Percentiles rank a stretch among this genome's conserved stretches.
Conservation (phyloP, 2,888 invertebrate genomes). For the Sturmia bella region DNA sequence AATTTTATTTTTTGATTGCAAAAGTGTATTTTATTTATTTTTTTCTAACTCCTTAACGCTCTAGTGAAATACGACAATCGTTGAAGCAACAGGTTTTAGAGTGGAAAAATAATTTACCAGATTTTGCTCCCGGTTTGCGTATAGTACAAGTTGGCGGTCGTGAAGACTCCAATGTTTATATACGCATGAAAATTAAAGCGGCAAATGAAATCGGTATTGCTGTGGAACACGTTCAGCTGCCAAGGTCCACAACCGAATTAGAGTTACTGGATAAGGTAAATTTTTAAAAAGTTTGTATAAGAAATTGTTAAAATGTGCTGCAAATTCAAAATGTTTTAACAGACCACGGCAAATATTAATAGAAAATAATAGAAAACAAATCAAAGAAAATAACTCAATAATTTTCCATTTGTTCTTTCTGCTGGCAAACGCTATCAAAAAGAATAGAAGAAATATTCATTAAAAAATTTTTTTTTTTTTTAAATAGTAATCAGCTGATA, state of each 20-base stretch:
- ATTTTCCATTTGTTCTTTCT: too few relatives aligned
- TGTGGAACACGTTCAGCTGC: conserved; percentile 90
- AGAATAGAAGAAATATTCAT: too few relatives aligned
- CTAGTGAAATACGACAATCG: conserved; percentile 87
- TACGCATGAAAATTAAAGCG: conserved; percentile 96
- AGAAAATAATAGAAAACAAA: too few relatives aligned
- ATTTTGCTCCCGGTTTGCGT: conserved; percentile 90
- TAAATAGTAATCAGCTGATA: too few relatives aligned
- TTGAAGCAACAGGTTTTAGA: conserved; percentile 86
- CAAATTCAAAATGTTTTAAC: too few relatives aligned
- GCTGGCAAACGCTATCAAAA: too few relatives aligned
- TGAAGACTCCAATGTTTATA: conserved; percentile 99
- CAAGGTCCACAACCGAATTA: conserved; percentile 89
- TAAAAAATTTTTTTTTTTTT: too few relatives aligned
- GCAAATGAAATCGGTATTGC: conserved; percentile 94
- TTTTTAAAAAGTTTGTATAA: conserved; percentile 27
- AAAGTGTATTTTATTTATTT: background rate
- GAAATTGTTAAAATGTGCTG: too few relatives aligned
- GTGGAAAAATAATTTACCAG: conserved; percentile 84
- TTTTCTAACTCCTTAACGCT: conserved; percentile 63
- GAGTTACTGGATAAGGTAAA: conserved; percentile 83
- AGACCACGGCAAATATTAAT: too few relatives aligned
- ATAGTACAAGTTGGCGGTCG: conserved; percentile 98
- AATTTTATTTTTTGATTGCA: background rate
- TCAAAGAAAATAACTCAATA: too few relatives aligned